Conservation (phyloP, 2,797 vertebrate genomes). For the Zenarchopterus dispar region DNA sequence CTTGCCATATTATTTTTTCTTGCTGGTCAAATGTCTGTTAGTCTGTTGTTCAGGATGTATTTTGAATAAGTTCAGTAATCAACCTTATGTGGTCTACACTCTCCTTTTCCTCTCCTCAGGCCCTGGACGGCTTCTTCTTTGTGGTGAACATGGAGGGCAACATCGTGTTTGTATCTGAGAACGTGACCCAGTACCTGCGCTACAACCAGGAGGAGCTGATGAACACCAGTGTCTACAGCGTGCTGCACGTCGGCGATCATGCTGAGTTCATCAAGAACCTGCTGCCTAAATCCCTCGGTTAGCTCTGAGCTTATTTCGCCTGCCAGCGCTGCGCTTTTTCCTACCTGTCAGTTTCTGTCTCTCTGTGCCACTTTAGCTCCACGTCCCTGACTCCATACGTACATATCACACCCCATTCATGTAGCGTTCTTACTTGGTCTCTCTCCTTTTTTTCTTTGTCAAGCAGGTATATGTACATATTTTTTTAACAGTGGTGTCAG, state of each 20-base stretch:
- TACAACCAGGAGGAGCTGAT: constrained; percentile 95
- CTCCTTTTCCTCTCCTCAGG: constrained; percentile 42
- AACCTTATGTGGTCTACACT: constrained; percentile 1
- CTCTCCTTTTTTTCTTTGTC: no score
- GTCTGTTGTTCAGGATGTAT: constrained; percentile 2
- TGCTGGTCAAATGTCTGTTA: neutral
- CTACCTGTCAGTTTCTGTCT: constrained; percentile 31
- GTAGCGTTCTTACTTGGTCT: neutral
- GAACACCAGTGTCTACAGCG: constrained; percentile 91
- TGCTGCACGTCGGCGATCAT: constrained; percentile 92
- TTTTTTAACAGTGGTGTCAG: constrained; percentile 7
- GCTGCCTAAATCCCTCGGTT: constrained; percentile 92
- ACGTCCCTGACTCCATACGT: neutral
- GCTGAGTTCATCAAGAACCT: constrained; percentile 92
- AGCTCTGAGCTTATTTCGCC: constrained; percentile 73
- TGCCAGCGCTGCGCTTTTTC: constrained; percentile 11
- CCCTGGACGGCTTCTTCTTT: constrained; percentile 77
- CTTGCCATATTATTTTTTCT: no score
- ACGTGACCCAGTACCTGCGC: constrained; percentile 88
- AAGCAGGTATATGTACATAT: constrained; percentile 9
- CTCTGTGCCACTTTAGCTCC: constrained; percentile 15
- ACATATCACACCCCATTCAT: constrained; percentile 29
- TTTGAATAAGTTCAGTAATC: constrained; percentile 2
- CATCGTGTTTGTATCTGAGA: constrained; percentile 77
- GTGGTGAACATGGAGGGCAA: constrained; percentile 77